Percentiles rank a stretch among this genome's conserved stretches.
phyloP scores from a whole-genome alignment of 1,140 invertebrate species.

The Papilio aristodemus region DNA sequence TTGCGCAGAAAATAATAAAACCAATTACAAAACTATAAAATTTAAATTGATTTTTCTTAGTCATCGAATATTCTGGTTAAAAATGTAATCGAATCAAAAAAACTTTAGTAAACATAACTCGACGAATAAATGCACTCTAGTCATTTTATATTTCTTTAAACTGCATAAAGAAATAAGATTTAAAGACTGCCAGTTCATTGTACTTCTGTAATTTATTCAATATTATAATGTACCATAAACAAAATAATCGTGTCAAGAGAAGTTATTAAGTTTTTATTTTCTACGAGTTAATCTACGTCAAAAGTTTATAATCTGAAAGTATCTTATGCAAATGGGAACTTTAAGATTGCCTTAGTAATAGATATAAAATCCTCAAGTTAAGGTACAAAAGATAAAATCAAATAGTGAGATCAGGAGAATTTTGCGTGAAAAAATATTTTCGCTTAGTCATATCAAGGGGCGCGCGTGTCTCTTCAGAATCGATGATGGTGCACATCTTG shows the following conservation, averaged over 20 bases:
- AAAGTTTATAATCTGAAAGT: background rate
- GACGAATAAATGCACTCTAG: background rate
- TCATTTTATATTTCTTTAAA: background rate
- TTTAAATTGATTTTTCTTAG: background rate
- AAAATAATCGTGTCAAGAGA: too few species aligned
- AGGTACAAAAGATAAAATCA: conserved; percentile 41
- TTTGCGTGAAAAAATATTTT: conserved; percentile 30
- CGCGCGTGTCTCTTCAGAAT: conserved; percentile 35
- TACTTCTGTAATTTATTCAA: too few species aligned
- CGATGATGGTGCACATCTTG: conserved; percentile 59
- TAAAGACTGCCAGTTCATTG: too few species aligned
- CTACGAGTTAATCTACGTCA: too few species aligned
- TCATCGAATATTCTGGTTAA: conserved; percentile 5
- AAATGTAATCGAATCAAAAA: background rate
- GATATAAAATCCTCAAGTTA: conserved; percentile 17
- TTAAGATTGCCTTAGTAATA: conserved; percentile 9
- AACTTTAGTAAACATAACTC: background rate
- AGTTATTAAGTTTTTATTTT: too few species aligned
- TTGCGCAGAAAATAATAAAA: background rate
- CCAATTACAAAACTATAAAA: background rate
- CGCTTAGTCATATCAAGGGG: conserved; percentile 33
- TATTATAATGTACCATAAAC: too few species aligned
- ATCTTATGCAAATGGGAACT: background rate
- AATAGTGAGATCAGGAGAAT: conserved; percentile 45
- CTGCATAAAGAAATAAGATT: background rate